A percentile compares a stretch with the other conserved stretches of the same genome.
Conservation (phyloP, 2,113 vertebrate species). For the Pelecanoides urinatrix region DNA sequence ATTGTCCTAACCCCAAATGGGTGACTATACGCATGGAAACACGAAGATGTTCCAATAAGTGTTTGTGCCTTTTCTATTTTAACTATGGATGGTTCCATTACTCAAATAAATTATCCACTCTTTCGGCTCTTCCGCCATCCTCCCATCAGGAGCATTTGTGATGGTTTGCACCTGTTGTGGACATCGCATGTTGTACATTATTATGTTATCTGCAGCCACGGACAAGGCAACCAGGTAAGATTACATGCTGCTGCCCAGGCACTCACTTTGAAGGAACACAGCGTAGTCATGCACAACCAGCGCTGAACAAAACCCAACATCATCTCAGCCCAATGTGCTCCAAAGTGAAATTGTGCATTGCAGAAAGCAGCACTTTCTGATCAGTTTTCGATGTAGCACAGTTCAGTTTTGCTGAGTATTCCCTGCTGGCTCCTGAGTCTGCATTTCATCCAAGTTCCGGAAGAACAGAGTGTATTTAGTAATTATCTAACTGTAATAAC, state of each 20-base stretch:
- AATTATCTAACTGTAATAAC: conserved; percentile 17
- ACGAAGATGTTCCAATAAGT: neutral
- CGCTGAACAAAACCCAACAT: neutral
- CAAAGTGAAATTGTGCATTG: neutral
- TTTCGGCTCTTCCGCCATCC: neutral
- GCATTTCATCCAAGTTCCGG: neutral
- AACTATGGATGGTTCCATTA: fast-evolving
- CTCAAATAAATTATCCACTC: neutral
- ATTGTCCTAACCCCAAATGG: neutral
- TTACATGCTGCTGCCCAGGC: neutral
- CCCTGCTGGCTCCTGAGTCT: neutral
- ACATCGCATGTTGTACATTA: fast-evolving
- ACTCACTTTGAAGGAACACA: neutral
- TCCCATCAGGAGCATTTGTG: neutral
- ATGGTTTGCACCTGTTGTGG: neutral
- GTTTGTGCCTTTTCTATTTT: neutral
- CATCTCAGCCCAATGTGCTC: neutral
- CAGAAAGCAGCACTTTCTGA: neutral
- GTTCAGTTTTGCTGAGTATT: neutral
- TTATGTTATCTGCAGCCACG: neutral
- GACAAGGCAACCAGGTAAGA: neutral
- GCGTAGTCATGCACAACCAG: neutral
- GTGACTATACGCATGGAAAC: neutral
- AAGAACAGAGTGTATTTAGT: conserved; percentile 17
- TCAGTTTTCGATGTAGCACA: neutral